Percentiles rank a stretch among this genome's conserved stretches.
These are phyloP conservation scores for Chaetorhynchus papuensis DNA, from an alignment of 2,113 vertebrate genomes.

Conservation along the genomic window DNA sequence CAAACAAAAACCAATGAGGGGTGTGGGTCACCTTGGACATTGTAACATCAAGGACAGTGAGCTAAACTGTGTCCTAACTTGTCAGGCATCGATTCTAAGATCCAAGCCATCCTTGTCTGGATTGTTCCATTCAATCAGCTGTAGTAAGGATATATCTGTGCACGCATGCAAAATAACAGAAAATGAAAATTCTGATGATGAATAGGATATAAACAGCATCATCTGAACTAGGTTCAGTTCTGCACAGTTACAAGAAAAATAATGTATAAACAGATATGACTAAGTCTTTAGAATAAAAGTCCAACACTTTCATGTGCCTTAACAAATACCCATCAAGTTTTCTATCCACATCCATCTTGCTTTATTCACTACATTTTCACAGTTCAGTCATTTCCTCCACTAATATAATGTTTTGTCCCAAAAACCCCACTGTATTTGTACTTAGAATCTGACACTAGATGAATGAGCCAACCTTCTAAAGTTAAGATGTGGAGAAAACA, in stretches of 20 bases:
- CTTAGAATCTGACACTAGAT: neutral
- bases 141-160: neutral
- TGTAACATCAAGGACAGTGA: neutral
- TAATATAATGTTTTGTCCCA: neutral
- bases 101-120: neutral
- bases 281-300: neutral
- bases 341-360: neutral
- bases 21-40: neutral
- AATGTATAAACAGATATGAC: neutral
- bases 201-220: neutral
- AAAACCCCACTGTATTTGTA: neutral
- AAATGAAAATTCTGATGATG: neutral
- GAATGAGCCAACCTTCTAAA: neutral
- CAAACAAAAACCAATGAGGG: neutral
- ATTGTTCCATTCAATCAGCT: neutral
- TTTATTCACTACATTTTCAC: neutral
- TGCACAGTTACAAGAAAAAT: neutral
- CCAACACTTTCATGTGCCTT: neutral
- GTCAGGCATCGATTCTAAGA: neutral
- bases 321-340: neutral
- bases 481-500: neutral
- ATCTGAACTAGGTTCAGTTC: neutral
- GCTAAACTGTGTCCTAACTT: neutral
- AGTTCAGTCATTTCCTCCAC: neutral
- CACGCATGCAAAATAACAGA: neutral